Base-by-base conservation (phyloP, 1,140 invertebrate genomes). In the Drosophila truncata region DNA sequence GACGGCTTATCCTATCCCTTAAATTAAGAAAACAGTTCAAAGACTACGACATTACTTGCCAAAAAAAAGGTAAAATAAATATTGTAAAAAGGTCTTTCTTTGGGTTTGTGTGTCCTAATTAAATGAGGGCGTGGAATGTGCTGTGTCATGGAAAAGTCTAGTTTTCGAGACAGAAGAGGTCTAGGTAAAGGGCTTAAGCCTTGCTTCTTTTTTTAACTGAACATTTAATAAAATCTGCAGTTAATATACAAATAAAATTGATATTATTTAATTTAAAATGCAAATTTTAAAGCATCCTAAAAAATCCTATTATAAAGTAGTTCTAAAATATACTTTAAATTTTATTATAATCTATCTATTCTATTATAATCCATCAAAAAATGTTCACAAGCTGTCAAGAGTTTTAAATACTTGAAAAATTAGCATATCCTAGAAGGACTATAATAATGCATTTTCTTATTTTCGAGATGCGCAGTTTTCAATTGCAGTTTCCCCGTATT, bases 31-130 rank as follows among this genome's bases (percentile, higher is more conserved):
- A 84, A 84, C 73, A 84, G 46, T 83, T 78, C 64, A 80, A 59
- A 55, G 49, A 39, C 23, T 50, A 46, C 25, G 27, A 42, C 44
- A 50, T 85, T 85, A 84, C 77, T 85, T 80, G 82, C 78, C 84
- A 80, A 78, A 62, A 57, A 41, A 50, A 50, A 66, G 18, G 27
- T 27, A 33, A 49, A 41, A 47, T 29, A 59, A 37, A 76, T 33
- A 57, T 23, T n/a, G 16, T 20, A 16, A 27, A 33, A 58, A 63
- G 29, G 46, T 49, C 20, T 29, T n/a, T 59, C 25, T 29, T n/a
- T 59, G 20, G 57, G 20, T 62, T 59, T 84, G 73, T 78, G 78
- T 84, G 73, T 80, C 76, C 64, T 78, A 85, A 85, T 85, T 84
- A 78, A 78, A 73, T 44, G 67, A 39, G 78, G 73, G 66, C 67